phyloP scores from a whole-genome alignment of 2,797 vertebrate genomes.

The Tragelaphus eurycerus region DNA sequence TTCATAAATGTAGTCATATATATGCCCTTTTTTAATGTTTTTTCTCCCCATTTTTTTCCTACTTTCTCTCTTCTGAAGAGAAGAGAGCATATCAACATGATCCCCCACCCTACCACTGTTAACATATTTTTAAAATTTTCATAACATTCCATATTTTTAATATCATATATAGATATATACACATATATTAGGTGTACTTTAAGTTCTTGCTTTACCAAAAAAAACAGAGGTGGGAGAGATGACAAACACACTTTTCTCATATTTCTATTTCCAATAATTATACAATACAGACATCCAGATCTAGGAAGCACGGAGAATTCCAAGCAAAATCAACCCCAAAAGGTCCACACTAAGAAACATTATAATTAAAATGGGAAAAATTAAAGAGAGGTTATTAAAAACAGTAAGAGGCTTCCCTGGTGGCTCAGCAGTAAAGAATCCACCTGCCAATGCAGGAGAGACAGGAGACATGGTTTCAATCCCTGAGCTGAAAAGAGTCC shows the following conservation, averaged over 20 bases:
- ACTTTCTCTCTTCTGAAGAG: neutral
- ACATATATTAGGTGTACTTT: neutral
- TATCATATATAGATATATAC: neutral
- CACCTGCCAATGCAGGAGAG: neutral
- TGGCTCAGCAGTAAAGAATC: neutral
- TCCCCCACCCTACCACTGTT: neutral
- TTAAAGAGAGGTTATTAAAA: neutral
- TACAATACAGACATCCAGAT: neutral
- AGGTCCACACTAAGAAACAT: neutral
- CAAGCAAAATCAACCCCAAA: neutral
- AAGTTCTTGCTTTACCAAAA: neutral
- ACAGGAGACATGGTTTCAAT: neutral
- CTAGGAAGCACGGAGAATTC: neutral
- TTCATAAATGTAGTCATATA: neutral
- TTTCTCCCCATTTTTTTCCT: neutral
- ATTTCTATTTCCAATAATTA: neutral
- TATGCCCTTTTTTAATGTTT: neutral
- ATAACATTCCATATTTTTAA: neutral
- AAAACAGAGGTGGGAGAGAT: neutral
- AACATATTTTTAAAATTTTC: neutral
- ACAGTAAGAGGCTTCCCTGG: neutral
- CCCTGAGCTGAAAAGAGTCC: neutral
- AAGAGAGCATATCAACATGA: neutral
- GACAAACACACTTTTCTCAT: neutral
- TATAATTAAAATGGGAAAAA: neutral